Percentiles rank a stretch among this genome's conserved stretches.
Conservation (phyloP, 2,113 vertebrate genomes). For the Philantomba maxwellii region DNA sequence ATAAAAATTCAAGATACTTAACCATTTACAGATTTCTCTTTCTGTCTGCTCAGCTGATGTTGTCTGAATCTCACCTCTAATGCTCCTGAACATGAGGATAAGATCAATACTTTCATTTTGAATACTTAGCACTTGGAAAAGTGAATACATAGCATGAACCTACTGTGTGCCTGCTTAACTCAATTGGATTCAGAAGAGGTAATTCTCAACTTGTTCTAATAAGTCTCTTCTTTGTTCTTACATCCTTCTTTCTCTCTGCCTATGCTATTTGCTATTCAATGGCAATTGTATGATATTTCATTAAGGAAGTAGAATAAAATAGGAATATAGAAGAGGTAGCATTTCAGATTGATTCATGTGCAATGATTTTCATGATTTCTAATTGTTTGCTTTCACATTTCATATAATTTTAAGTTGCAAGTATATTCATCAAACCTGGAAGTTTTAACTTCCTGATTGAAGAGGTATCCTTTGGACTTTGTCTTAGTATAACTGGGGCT, state of each 20-base stretch:
- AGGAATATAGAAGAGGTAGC: not conserved
- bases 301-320: not conserved
- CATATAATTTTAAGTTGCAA: constrained; percentile 24
- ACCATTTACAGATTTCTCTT: not conserved
- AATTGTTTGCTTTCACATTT: constrained; percentile 25
- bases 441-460: constrained; percentile 50
- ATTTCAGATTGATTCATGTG: not conserved
- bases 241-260: not conserved
- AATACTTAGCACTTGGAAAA: not conserved
- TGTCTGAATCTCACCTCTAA: not conserved
- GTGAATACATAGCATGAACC: rapidly evolving
- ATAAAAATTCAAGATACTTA: not conserved
- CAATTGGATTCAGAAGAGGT: not conserved
- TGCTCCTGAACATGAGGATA: not conserved
- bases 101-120: not conserved
- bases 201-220: not conserved
- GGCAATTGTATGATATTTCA: not conserved
- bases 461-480: not conserved
- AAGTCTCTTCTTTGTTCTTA: not conserved
- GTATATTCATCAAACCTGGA: not conserved
- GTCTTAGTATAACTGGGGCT: not conserved
- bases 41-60: not conserved
- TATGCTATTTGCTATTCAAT: not conserved
- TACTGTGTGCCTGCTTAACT: not conserved
- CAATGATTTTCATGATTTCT: constrained; percentile 12